These are phyloP conservation scores for Drosophila bocki DNA, from an alignment of 1,140 invertebrate species.

Conservation along the genomic window DNA sequence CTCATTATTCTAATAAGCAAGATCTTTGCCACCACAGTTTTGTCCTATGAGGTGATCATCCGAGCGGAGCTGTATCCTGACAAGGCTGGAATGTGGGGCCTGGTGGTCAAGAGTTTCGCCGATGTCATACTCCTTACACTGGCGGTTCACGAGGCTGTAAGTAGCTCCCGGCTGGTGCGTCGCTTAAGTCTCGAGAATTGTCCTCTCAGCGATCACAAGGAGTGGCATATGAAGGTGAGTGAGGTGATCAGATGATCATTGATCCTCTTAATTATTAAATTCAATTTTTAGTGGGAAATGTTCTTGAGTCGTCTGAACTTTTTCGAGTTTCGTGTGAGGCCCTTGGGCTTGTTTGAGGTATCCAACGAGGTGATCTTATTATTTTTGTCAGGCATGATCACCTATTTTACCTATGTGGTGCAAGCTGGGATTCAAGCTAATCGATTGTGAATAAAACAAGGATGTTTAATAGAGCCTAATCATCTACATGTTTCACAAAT, in stretches of 20 bases:
- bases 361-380: slow-evolving; percentile 67
- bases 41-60: slow-evolving; percentile 56
- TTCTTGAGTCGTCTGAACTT: slow-evolving; percentile 61
- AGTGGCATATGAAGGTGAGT: slow-evolving; percentile 58
- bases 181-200: slow-evolving; percentile 62
- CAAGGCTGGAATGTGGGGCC: slow-evolving; percentile 35
- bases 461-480: too few relatives aligned
- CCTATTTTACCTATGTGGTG: slow-evolving; percentile 66
- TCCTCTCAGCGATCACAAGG: slow-evolving; percentile 46
- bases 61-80: slow-evolving; percentile 5
- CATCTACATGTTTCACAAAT: too few relatives aligned
- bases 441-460: slow-evolving; percentile 19
- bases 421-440: slow-evolving; percentile 59
- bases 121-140: slow-evolving; percentile 65
- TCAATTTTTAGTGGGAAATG: slow-evolving; percentile 60
- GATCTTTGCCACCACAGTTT: slow-evolving; percentile 47
- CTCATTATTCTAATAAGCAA: slow-evolving; percentile 29
- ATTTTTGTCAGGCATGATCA: slow-evolving; percentile 63
- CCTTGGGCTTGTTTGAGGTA: slow-evolving; percentile 64
- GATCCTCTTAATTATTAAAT: not conserved
- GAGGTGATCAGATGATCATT: accelerated
- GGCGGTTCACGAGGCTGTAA: slow-evolving; percentile 56
- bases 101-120: slow-evolving; percentile 50
- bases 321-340: slow-evolving; percentile 59
- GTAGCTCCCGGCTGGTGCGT: slow-evolving; percentile 46